Conservation (phyloP, 2,888 invertebrate genomes). For the Galerucella pusilla region DNA sequence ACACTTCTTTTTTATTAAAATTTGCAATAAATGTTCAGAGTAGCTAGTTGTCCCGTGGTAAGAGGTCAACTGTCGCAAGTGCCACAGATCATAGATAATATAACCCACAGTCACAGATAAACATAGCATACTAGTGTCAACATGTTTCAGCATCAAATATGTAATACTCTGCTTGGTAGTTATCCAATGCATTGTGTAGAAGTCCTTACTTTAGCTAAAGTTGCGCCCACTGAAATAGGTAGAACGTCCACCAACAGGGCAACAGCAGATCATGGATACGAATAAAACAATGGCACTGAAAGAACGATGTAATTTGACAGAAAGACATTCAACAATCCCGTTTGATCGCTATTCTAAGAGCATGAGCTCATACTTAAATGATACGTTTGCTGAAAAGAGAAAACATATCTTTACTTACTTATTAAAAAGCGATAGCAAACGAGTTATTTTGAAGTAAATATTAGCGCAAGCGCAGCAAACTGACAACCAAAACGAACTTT, state of each 20-base stretch:
- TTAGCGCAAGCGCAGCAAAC: conserved; percentile 17
- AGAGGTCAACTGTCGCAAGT: no score
- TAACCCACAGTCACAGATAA: no score
- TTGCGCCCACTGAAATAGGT: no score
- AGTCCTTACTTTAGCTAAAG: no score
- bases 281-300: no score
- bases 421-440: neutral
- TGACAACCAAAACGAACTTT: conserved; percentile 35
- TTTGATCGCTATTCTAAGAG: neutral
- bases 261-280: no score
- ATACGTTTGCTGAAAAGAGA: neutral
- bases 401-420: neutral
- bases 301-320: neutral
- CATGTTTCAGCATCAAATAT: no score
- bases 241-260: no score
- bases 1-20: neutral
- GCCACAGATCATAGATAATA: no score
- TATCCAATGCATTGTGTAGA: no score
- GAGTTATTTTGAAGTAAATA: neutral
- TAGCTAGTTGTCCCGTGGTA: neutral
- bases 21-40: neutral
- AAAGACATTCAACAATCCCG: neutral
- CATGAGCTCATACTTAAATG: neutral
- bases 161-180: no score
- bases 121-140: no score